Base-by-base conservation (phyloP, 2,113 vertebrate genomes). In the Cynoglossus semilaevis region DNA sequence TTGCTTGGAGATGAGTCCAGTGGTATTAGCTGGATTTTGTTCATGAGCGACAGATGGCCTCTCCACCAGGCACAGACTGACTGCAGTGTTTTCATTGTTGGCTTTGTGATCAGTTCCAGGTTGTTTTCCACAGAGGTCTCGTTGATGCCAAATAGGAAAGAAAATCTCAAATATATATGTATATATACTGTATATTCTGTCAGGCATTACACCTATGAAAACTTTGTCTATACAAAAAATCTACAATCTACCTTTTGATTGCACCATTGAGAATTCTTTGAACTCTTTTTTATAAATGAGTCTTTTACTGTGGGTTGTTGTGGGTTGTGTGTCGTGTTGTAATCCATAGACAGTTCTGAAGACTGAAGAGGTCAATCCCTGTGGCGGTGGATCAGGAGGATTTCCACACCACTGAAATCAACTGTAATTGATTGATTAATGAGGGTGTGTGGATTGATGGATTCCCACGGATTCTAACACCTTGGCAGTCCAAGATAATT, bases 1-100 rank as follows among this genome's bases (percentile, higher is more conserved):
- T n/a, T 51, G 74, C 67, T 77, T 68, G 72, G 41, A 58, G 34
- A 43, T 34, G 44, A 66, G 58, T 38, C 61, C 8, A 67, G 40
- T 16, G 69, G 81, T 38, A 83, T 85, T 82, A 83, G 81, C 41
- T 63, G 79, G 83, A 80, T 80, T 79, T 79, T 63, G 45, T 49
- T 46, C 57, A 63, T 16, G 58, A 48, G 8, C 0, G 42, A 77
- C 88, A 89, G 83, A 87, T 85, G 83, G 80, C 63, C 69, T 22
- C 40, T 72, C 49, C 11, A 43, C 44, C 71, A 68, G 81, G 80
- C 65, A 72, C 52, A 51, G 46, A 16, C 51, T 62, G 63, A 79
- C 58, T 53, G 22, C 38, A 50, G 43, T 46, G 13, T n/a, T 13
- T 41, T 41, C 36, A 41, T 44, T 6, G 6, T 29, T 29, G 15